A percentile compares a stretch with the other conserved stretches of the same genome.
These are phyloP conservation scores for Neria commutata DNA, from an alignment of 2,888 invertebrate species.

Conservation along the genomic window DNA sequence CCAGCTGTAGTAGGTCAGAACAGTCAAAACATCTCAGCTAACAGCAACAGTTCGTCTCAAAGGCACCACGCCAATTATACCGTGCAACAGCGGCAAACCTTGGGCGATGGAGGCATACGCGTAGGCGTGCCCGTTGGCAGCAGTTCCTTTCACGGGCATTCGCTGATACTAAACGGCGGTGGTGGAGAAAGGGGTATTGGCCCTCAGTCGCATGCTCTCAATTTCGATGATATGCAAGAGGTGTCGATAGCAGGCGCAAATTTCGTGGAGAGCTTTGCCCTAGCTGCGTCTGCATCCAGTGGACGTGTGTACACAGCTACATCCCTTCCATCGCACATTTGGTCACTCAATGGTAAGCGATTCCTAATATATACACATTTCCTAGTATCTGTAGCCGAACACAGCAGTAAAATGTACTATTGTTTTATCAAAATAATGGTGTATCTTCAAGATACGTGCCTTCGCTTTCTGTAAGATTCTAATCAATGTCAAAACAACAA, in stretches of 20 bases:
- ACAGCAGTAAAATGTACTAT: too few species aligned
- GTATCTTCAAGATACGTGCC: too few species aligned
- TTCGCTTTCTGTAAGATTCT: too few species aligned
- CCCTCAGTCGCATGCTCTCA: conserved; percentile 15
- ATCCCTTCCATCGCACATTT: conserved; percentile 89
- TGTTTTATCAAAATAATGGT: too few species aligned
- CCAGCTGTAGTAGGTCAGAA: conserved; percentile 33
- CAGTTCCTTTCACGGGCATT: conserved; percentile 64
- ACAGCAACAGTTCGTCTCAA: conserved; percentile 36
- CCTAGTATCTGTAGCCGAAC: too few species aligned
- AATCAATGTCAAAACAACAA: too few species aligned
- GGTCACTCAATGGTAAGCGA: conserved; percentile 87
- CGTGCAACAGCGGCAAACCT: conserved; percentile 44
- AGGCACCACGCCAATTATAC: conserved; percentile 32
- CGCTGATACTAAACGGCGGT: conserved; percentile 73
- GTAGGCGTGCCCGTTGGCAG: conserved; percentile 34
- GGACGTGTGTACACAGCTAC: conserved; percentile 86
- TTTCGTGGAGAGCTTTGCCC: conserved; percentile 57
- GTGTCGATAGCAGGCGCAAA: conserved; percentile 53
- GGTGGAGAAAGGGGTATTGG: conserved; percentile 38
- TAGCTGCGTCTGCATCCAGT: conserved; percentile 53
- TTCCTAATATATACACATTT: too few species aligned
- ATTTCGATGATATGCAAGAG: conserved; percentile 42
- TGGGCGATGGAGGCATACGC: conserved; percentile 45
- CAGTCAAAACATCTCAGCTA: conserved; percentile 11